Evolutionary conservation across 2,113 vertebrate species (phyloP).

Genomic region (Amphiprion ocellaris): DNA sequence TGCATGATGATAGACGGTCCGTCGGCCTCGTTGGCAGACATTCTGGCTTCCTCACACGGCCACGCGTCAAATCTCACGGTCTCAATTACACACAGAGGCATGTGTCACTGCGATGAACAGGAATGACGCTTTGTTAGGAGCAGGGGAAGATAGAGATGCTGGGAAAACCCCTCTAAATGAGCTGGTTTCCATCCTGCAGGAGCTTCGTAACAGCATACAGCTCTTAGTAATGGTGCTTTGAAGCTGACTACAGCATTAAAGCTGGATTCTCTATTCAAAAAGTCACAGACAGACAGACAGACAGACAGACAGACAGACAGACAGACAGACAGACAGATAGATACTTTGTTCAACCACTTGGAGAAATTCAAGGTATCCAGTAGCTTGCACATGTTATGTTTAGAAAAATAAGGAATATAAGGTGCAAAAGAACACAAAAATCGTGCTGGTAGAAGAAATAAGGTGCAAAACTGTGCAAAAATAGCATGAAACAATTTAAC

Average conservation of each 20-base stretch:
- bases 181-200: no score
- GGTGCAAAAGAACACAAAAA: no score
- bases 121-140: constrained; percentile 9
- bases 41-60: not conserved
- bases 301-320: no score
- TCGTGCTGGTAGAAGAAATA: no score
- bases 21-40: constrained; percentile 12
- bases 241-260: not conserved
- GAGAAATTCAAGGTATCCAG: no score
- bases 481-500: no score
- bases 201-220: no score
- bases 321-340: no score
- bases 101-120: not conserved
- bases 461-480: no score
- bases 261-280: not conserved
- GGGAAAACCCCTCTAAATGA: not conserved
- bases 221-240: not conserved
- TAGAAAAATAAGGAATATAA: not conserved
- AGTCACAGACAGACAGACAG: not conserved
- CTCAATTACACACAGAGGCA: constrained; percentile 3
- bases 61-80: constrained; percentile 4
- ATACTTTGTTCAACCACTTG: no score
- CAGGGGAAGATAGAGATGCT: not conserved
- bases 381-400: no score
- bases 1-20: constrained; percentile 18